phyloP scores from a whole-genome alignment of 2,888 invertebrate genomes.

The Rhamnusium bicolor region DNA sequence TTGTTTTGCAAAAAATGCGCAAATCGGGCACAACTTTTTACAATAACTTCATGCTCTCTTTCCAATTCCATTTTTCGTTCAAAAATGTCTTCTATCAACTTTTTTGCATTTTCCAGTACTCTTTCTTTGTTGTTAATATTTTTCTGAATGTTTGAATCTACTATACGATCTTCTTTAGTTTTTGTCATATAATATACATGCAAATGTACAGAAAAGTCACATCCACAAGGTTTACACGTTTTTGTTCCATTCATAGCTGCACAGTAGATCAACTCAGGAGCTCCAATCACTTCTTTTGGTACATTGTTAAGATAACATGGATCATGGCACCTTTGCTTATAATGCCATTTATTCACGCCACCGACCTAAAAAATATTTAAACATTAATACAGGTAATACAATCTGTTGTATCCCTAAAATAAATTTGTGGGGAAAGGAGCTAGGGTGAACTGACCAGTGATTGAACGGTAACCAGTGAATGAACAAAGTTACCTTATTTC shows the following conservation, averaged over 20 bases:
- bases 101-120: constrained; percentile 49
- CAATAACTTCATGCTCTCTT: constrained; percentile 58
- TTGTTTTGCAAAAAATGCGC: constrained; percentile 64
- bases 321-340: constrained; percentile 64
- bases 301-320: constrained; percentile 65
- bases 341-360: constrained; percentile 61
- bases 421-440: too few relatives aligned
- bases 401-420: too few relatives aligned
- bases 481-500: too few relatives aligned
- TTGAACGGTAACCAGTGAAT: too few relatives aligned
- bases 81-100: constrained; percentile 55
- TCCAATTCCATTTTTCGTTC: constrained; percentile 53
- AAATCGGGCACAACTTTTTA: constrained; percentile 62
- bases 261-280: constrained; percentile 61
- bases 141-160: constrained; percentile 56
- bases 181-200: constrained; percentile 66
- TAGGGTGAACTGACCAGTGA: too few relatives aligned
- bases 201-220: constrained; percentile 64
- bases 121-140: constrained; percentile 57
- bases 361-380: constrained; percentile 60
- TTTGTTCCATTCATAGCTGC: constrained; percentile 57
- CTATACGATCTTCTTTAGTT: constrained; percentile 56
- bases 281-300: constrained; percentile 62
- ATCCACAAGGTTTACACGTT: constrained; percentile 59
- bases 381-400: too few relatives aligned